Percentiles rank a stretch among this genome's conserved stretches.
phyloP scores from a whole-genome alignment of 2,113 vertebrate genomes.

The Gadus chalcogrammus region DNA sequence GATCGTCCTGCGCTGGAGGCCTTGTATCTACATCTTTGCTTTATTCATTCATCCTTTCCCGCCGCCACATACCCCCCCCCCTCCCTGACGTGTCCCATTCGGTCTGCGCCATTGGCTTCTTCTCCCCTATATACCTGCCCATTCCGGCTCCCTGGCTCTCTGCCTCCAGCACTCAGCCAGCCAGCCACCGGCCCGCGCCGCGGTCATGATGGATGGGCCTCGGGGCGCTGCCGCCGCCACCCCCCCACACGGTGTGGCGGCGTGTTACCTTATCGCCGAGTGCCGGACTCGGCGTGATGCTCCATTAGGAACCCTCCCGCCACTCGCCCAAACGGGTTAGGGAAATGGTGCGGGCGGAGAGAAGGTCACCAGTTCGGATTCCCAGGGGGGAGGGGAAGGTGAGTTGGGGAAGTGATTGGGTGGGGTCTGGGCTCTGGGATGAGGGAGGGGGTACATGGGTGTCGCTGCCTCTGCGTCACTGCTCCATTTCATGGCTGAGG shows the following conservation, averaged over 20 bases:
- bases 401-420: slow-evolving; percentile 29
- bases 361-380: slow-evolving; percentile 62
- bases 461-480: too few species aligned
- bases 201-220: slow-evolving; percentile 67
- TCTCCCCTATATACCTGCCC: too few species aligned
- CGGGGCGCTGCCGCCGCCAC: slow-evolving; percentile 41
- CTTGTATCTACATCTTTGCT: too few species aligned
- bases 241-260: slow-evolving; percentile 4
- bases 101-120: too few species aligned
- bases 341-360: slow-evolving; percentile 61
- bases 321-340: slow-evolving; percentile 59
- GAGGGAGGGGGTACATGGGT: too few species aligned
- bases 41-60: slow-evolving; percentile 34
- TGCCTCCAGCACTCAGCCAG: not conserved
- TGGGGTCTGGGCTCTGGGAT: too few species aligned
- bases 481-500: too few species aligned
- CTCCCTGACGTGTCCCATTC: too few species aligned
- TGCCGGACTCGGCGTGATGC: slow-evolving; percentile 54
- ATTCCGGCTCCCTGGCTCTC: slow-evolving; percentile 4
- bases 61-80: not conserved
- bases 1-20: too few species aligned
- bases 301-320: slow-evolving; percentile 57
- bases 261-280: slow-evolving; percentile 57
- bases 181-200: slow-evolving; percentile 20
- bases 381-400: slow-evolving; percentile 28